Conservation (phyloP, 2,888 invertebrate species). For the Leucoptera coffeella region DNA sequence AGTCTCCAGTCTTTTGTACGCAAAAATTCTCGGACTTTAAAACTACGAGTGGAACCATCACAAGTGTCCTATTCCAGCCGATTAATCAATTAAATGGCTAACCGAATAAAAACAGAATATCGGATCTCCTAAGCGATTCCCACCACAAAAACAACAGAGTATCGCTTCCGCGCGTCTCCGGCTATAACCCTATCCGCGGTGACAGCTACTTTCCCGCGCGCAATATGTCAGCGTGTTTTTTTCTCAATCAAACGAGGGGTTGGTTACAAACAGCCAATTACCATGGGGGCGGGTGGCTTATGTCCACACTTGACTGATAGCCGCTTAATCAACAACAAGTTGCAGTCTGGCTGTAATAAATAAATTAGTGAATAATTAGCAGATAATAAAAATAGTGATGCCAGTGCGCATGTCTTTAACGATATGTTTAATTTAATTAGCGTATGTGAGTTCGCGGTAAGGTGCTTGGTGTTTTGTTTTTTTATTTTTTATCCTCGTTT, state of each 20-base stretch:
- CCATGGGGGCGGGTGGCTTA: constrained; percentile 37
- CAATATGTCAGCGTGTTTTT: constrained; percentile 42
- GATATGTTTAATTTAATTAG: constrained; percentile 43
- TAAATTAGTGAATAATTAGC: no score
- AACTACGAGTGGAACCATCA: no score
- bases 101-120: constrained; percentile 23
- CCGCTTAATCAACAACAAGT: constrained; percentile 36
- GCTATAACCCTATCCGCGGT: constrained; percentile 31
- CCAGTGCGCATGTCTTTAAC: constrained; percentile 29
- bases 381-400: no score
- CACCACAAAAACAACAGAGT: constrained; percentile 31
- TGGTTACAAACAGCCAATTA: constrained; percentile 52
- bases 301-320: constrained; percentile 33
- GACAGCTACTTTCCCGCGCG: constrained; percentile 46
- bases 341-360: no score
- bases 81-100: constrained; percentile 5
- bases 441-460: constrained; percentile 20
- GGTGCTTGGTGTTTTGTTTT: constrained; percentile 31
- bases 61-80: no score
- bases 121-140: constrained; percentile 26
- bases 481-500: no score
- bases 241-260: constrained; percentile 40
- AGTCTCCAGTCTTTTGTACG: no score
- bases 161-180: constrained; percentile 16
- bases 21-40: no score